Evolutionary conservation across 2,888 invertebrate species (phyloP).

Genomic region (Drosophila paracracens): DNA sequence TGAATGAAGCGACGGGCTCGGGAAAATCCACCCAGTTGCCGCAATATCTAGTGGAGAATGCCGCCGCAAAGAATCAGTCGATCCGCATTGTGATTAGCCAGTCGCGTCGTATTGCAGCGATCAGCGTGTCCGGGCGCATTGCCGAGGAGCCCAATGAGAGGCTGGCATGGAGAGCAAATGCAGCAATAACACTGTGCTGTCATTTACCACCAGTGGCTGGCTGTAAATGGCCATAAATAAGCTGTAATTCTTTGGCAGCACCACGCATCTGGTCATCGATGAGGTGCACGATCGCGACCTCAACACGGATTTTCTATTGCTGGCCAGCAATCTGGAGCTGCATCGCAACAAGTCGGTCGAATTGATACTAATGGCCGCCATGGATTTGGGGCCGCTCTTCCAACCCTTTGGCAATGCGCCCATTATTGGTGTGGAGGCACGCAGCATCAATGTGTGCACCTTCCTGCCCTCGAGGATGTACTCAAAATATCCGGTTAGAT

Average conservation of each 20-base stretch:
- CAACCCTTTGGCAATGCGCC: constrained; percentile 94
- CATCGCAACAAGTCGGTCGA: constrained; percentile 90
- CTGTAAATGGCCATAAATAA: constrained; percentile 91
- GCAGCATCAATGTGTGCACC: constrained; percentile 90
- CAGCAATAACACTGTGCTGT: constrained; percentile 74
- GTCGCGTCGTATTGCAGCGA: constrained; percentile 95
- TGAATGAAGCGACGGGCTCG: constrained; percentile 95
- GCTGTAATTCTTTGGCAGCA: constrained; percentile 70
- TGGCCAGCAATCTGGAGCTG: constrained; percentile 92
- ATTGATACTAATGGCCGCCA: constrained; percentile 96
- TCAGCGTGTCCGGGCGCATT: constrained; percentile 94
- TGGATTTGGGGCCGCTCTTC: constrained; percentile 93
- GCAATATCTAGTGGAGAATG: constrained; percentile 93
- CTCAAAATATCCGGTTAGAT: constrained; percentile 86
- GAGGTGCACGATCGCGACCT: constrained; percentile 98
- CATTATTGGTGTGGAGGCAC: constrained; percentile 91
- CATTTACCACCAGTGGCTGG: constrained; percentile 84
- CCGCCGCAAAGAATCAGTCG: constrained; percentile 87
- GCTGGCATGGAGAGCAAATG: constrained; percentile 89
- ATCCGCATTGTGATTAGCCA: constrained; percentile 97
- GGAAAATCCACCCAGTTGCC: constrained; percentile 99
- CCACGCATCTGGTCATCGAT: constrained; percentile 95
- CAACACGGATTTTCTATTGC: constrained; percentile 96
- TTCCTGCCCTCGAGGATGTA: constrained; percentile 92
- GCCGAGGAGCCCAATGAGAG: constrained; percentile 90